These are phyloP conservation scores for Phenganax marumi DNA, from an alignment of 92 coral and sea anemone species.

Conservation along the genomic window DNA sequence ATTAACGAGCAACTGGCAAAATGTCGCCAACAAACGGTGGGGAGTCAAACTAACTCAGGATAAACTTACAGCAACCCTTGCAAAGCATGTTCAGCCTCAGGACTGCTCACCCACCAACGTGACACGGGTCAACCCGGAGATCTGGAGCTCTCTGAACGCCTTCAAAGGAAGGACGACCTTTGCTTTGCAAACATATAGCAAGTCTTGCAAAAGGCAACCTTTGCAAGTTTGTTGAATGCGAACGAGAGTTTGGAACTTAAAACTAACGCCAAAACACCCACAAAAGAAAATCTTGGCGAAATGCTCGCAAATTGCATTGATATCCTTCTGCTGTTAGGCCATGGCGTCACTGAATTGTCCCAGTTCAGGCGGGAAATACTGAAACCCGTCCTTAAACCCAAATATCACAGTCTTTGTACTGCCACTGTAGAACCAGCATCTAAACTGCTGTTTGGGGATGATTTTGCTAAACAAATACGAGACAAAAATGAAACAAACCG, in stretches of 20 bases:
- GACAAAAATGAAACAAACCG: slow-evolving; percentile 51
- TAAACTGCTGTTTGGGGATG: slow-evolving; percentile 39
- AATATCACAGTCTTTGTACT: slow-evolving; percentile 45
- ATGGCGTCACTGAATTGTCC: slow-evolving; percentile 25
- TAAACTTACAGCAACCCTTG: slow-evolving; percentile 30
- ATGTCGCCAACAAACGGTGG: slow-evolving; percentile 59
- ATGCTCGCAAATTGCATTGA: slow-evolving; percentile 16
- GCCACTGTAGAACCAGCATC: not conserved
- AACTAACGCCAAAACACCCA: not conserved
- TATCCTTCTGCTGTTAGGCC: not conserved
- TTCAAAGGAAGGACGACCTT: slow-evolving; percentile 50
- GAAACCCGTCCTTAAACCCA: slow-evolving; percentile 42
- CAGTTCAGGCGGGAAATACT: slow-evolving; percentile 41
- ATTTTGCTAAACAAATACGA: slow-evolving; percentile 50
- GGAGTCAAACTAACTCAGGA: slow-evolving; percentile 44
- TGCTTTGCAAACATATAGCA: slow-evolving; percentile 40
- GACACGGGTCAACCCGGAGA: slow-evolving; percentile 48
- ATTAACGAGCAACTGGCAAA: slow-evolving; percentile 49
- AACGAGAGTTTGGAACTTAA: not conserved
- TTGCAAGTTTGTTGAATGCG: slow-evolving; percentile 35
- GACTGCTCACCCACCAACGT: slow-evolving; percentile 46
- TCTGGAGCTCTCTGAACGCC: slow-evolving; percentile 35
- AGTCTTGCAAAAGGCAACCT: slow-evolving; percentile 53
- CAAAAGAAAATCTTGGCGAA: not conserved
- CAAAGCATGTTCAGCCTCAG: slow-evolving; percentile 52